Conservation (phyloP, 2,888 invertebrate genomes). For the Nomada fabriciana region DNA sequence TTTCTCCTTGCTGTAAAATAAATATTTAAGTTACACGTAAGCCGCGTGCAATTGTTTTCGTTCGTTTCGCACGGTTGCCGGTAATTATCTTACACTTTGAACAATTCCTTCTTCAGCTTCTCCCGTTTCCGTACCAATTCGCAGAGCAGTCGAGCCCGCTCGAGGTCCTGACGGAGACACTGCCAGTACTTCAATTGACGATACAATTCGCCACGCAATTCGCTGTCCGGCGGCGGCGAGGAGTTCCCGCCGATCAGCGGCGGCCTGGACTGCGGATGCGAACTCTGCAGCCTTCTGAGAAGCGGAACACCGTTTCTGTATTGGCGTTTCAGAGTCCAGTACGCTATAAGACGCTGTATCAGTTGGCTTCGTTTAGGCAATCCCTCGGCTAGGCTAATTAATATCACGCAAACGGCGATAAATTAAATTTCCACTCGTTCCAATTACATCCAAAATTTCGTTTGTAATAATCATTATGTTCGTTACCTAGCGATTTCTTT, state of each 20-base stretch:
- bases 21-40: not conserved
- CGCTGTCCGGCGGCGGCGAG: conserved; percentile 81
- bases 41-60: too few species aligned
- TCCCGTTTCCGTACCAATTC: conserved; percentile 98
- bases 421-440: not conserved
- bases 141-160: conserved; percentile 95
- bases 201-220: conserved; percentile 88
- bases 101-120: conserved; percentile 95
- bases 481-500: conserved; percentile 94
- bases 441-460: too few species aligned
- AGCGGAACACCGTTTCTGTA: conserved; percentile 98
- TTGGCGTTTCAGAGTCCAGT: conserved; percentile 98
- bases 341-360: conserved; percentile 95
- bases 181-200: conserved; percentile 97
- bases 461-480: conserved; percentile 71
- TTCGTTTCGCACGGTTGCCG: too few species aligned
- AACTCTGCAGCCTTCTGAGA: conserved; percentile 91
- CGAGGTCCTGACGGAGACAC: conserved; percentile 96
- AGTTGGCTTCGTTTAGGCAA: conserved; percentile 92
- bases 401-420: conserved; percentile 20
- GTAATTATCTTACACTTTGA: conserved; percentile 86
- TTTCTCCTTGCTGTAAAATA: conserved; percentile 87
- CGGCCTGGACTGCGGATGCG: conserved; percentile 82
- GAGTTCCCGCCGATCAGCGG: conserved; percentile 77
- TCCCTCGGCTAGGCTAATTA: conserved; percentile 80